Evolutionary conservation across 2,113 vertebrate species (phyloP).

Genomic region (Thryonomys swinderianus): DNA sequence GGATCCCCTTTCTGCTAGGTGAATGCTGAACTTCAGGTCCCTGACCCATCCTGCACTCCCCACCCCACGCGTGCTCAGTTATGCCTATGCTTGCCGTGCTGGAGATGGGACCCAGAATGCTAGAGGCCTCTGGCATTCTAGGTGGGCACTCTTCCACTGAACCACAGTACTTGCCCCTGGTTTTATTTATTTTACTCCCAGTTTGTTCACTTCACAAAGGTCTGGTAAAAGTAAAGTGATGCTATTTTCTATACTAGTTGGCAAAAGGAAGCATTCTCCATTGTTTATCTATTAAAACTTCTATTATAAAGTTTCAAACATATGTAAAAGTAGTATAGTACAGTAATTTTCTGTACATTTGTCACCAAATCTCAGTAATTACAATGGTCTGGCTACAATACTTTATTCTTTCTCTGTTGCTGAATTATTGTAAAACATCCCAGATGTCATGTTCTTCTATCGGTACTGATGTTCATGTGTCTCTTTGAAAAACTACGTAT

Average conservation of each 20-base stretch:
- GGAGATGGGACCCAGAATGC: background rate
- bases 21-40: background rate
- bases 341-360: background rate
- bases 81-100: background rate
- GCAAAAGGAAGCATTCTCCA: background rate
- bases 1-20: background rate
- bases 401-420: background rate
- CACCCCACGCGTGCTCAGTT: background rate
- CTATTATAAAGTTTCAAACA: background rate
- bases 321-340: background rate
- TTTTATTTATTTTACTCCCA: background rate
- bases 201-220: background rate
- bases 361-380: background rate
- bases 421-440: conserved; percentile 8
- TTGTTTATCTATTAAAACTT: conserved; percentile 14
- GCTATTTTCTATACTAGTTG: background rate
- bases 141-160: background rate
- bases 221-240: background rate
- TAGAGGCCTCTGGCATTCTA: background rate
- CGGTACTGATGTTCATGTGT: background rate
- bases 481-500: background rate
- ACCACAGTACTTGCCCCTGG: background rate
- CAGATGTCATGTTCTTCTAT: background rate
- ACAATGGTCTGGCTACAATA: background rate
- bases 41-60: no score